Evolutionary conservation across 1,140 invertebrate genomes (phyloP).

Genomic region (Camponotus vicinus): DNA sequence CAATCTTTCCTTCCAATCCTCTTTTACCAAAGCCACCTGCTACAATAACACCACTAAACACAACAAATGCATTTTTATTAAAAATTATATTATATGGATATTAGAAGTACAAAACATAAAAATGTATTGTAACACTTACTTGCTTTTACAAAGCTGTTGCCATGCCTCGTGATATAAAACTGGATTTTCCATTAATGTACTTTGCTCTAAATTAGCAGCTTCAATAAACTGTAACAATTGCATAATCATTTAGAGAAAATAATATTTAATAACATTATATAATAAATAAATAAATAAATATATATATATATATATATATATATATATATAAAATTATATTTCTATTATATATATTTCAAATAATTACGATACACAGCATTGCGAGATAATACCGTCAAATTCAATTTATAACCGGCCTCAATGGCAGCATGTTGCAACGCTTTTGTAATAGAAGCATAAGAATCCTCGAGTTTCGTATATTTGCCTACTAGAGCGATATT

Average conservation of each 20-base stretch:
- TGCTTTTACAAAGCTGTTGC: constrained; percentile 95
- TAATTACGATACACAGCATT: constrained; percentile 11
- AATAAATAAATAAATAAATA: neutral
- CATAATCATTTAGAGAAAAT: constrained; percentile 9
- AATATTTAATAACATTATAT: neutral
- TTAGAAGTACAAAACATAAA: constrained; percentile 18
- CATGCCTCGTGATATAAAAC: constrained; percentile 97
- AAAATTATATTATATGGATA: neutral
- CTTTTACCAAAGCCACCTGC: constrained; percentile 98
- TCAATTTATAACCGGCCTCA: constrained; percentile 93
- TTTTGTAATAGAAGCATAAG: constrained; percentile 98
- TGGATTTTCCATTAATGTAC: constrained; percentile 91
- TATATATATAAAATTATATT: too few relatives aligned
- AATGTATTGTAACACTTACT: constrained; percentile 88
- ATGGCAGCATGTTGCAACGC: constrained; percentile 97
- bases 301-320: too few relatives aligned
- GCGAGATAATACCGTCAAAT: constrained; percentile 88
- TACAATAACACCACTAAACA: constrained; percentile 95
- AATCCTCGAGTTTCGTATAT: constrained; percentile 98
- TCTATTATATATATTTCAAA: constrained; percentile 12
- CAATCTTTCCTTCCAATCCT: constrained; percentile 98
- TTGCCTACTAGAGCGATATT: constrained; percentile 99
- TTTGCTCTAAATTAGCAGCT: constrained; percentile 94
- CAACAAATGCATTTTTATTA: neutral
- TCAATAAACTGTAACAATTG: constrained; percentile 92